A percentile compares a stretch with the other conserved stretches of the same genome.
These are phyloP conservation scores for Ramphastos sulfuratus DNA, from an alignment of 2,113 vertebrate genomes.

Conservation along the genomic window DNA sequence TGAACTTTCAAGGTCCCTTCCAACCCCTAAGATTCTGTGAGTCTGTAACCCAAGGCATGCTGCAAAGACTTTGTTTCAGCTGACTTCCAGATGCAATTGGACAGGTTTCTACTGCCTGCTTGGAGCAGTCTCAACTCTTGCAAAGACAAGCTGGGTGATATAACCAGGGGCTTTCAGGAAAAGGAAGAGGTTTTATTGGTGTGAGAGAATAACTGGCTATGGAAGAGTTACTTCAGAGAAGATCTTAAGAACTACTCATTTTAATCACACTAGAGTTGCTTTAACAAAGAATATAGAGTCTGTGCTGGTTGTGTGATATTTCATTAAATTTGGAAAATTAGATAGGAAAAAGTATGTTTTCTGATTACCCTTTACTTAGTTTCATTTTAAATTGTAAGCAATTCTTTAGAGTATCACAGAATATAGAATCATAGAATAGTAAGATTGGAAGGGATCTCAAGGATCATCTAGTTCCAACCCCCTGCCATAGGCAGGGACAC, in stretches of 20 bases:
- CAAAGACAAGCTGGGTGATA: background rate
- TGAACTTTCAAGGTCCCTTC: too few species aligned
- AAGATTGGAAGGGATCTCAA: too few species aligned
- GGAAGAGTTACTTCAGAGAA: background rate
- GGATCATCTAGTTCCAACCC: too few species aligned
- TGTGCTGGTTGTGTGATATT: background rate
- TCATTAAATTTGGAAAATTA: conserved; percentile 21
- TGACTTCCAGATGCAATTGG: background rate
- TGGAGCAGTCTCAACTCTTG: background rate
- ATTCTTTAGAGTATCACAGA: background rate
- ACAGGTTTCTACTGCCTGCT: background rate
- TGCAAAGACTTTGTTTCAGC: background rate
- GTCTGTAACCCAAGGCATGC: too few species aligned
- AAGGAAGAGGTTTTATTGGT: background rate
- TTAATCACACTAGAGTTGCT: background rate
- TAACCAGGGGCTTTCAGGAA: background rate
- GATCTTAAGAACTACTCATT: background rate
- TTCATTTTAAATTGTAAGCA: background rate
- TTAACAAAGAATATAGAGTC: background rate
- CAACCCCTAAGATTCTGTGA: too few species aligned
- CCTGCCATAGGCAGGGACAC: too few species aligned
- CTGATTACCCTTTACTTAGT: conserved; percentile 11
- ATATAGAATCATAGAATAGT: too few species aligned
- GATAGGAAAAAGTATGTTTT: background rate
- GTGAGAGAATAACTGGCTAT: background rate